A percentile compares a stretch with the other conserved stretches of the same genome.
Evolutionary conservation across 2,797 vertebrate species (phyloP).

Genomic region (Hippopotamyrus pictus): DNA sequence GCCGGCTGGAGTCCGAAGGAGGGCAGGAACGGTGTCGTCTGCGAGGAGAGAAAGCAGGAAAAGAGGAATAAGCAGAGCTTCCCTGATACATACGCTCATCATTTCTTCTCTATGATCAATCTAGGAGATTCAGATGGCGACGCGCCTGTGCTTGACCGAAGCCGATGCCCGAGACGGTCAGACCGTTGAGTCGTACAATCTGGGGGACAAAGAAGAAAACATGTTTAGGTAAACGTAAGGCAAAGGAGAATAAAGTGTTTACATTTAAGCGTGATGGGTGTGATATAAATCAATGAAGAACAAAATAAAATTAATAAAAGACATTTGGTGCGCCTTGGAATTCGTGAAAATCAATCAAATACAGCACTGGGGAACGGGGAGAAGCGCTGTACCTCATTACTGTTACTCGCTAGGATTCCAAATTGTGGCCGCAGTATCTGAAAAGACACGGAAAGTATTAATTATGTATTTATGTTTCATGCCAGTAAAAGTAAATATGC

Average conservation of each 20-base stretch:
- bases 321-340: background rate
- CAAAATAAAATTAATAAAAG: background rate
- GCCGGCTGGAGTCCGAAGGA: conserved; percentile 51
- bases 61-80: background rate
- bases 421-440: conserved; percentile 49
- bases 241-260: background rate
- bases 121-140: background rate
- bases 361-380: background rate
- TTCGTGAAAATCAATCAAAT: background rate
- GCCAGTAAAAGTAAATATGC: background rate
- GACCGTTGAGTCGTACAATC: conserved; percentile 54
- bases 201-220: conserved; percentile 23
- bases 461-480: background rate
- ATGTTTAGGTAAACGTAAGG: background rate
- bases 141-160: conserved; percentile 53
- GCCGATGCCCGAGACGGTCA: conserved; percentile 49
- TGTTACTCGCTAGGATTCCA: conserved; percentile 62
- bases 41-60: background rate
- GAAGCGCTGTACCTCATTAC: conserved; percentile 52
- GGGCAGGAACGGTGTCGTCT: conserved; percentile 48
- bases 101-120: background rate
- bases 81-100: background rate
- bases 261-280: background rate
- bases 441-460: conserved; percentile 17
- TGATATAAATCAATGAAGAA: background rate